phyloP scores from a whole-genome alignment of 2,113 vertebrate species.

The Phodopus roborovskii region DNA sequence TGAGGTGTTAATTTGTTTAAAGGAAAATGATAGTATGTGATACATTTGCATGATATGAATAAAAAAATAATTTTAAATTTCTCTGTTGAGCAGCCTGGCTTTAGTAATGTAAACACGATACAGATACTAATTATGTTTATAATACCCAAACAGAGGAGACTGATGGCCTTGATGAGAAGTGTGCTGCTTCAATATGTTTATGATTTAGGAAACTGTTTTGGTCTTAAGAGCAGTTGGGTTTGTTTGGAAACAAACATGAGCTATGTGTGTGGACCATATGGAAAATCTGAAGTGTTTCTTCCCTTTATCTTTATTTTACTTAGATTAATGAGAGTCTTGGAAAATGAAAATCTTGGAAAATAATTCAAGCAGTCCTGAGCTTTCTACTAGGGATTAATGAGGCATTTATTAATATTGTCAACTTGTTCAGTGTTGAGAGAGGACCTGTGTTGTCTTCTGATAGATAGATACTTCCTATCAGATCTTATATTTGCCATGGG shows the following conservation, averaged over 20 bases:
- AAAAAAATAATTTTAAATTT: constrained; percentile 10
- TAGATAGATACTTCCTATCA: background rate
- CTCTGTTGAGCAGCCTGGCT: background rate
- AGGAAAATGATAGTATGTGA: background rate
- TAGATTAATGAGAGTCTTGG: background rate
- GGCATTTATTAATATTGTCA: background rate
- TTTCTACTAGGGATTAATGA: background rate
- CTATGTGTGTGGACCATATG: background rate
- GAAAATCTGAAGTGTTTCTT: background rate
- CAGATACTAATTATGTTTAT: background rate
- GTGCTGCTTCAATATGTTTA: background rate
- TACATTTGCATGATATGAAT: background rate
- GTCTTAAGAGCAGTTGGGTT: background rate
- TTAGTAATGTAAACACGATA: background rate
- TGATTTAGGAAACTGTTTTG: background rate
- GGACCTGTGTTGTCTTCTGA: background rate
- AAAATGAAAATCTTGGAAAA: background rate
- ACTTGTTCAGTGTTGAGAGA: background rate
- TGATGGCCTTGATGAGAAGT: background rate
- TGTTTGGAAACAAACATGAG: background rate
- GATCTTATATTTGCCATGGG: background rate
- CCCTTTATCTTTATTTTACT: background rate
- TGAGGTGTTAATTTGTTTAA: background rate
- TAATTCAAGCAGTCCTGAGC: background rate
- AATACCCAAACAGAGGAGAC: background rate